Conservation (phyloP, 2,797 vertebrate genomes). For the Falco rusticolus region DNA sequence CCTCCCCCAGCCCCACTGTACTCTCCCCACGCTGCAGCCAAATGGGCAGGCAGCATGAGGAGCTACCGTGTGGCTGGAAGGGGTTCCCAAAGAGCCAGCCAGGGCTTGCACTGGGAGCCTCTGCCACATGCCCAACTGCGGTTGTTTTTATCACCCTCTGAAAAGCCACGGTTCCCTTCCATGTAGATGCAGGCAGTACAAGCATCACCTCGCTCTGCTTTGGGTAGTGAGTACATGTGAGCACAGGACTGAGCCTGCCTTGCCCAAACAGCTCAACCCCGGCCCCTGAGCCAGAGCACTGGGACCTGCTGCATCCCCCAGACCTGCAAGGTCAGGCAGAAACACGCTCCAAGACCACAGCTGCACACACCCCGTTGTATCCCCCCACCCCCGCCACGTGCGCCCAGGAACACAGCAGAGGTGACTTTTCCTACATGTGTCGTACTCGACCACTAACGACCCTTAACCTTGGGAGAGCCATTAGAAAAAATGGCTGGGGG, state of each 20-base stretch:
- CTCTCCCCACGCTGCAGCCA: neutral
- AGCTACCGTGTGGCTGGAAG: rapidly evolving
- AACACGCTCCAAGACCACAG: neutral
- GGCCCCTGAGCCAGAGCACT: neutral
- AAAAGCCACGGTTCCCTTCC: neutral
- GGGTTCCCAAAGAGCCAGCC: neutral
- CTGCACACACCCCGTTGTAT: rapidly evolving
- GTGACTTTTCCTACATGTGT: neutral
- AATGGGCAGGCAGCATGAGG: rapidly evolving
- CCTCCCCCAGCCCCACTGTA: neutral
- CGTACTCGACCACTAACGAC: neutral
- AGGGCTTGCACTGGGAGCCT: neutral
- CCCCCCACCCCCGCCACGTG: rapidly evolving
- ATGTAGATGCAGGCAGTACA: rapidly evolving
- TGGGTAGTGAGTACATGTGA: neutral
- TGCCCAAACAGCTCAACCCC: neutral
- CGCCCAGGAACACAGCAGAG: rapidly evolving
- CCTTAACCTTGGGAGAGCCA: neutral
- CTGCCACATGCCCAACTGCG: rapidly evolving
- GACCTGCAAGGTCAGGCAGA: neutral
- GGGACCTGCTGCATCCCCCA: neutral
- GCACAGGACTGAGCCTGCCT: neutral
- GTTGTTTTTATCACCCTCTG: neutral
- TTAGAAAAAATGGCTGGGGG: neutral
- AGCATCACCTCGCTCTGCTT: neutral